Percentiles rank a stretch among this genome's conserved stretches.
Evolutionary conservation across 2,888 invertebrate species (phyloP).

Genomic region (Tetragonisca angustula): DNA sequence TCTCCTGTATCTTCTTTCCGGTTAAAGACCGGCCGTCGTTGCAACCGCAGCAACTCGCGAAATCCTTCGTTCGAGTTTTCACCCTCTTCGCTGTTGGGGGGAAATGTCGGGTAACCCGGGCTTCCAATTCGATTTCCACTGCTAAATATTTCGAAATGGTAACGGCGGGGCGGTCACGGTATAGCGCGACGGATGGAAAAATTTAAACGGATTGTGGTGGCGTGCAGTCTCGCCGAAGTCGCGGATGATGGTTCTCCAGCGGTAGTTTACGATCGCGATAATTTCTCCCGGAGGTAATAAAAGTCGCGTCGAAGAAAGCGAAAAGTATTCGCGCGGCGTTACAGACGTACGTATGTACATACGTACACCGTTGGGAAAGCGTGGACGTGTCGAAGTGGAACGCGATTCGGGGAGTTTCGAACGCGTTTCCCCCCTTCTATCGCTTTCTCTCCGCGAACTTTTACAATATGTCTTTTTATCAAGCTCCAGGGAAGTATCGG

Average conservation of each 20-base stretch:
- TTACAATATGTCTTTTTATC: slow-evolving; percentile 58
- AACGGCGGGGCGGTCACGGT: too few relatives aligned
- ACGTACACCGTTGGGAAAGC: slow-evolving; percentile 13
- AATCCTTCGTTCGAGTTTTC: not conserved
- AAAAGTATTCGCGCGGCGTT: slow-evolving; percentile 54
- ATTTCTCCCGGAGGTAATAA: slow-evolving; percentile 67
- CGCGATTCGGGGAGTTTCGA: slow-evolving; percentile 19
- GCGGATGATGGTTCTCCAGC: slow-evolving; percentile 4
- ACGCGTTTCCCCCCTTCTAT: not conserved
- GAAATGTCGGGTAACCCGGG: too few relatives aligned
- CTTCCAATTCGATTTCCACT: too few relatives aligned
- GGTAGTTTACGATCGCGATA: slow-evolving; percentile 50
- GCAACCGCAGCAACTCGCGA: slow-evolving; percentile 26
- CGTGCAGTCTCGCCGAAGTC: slow-evolving; percentile 16
- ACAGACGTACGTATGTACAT: slow-evolving; percentile 9
- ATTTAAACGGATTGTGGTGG: not conserved
- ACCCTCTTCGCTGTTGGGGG: too few relatives aligned
- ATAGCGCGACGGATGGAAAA: not conserved
- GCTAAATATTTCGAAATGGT: too few relatives aligned
- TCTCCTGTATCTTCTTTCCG: slow-evolving; percentile 32
- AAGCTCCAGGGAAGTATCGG: slow-evolving; percentile 27
- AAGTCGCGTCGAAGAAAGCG: slow-evolving; percentile 62
- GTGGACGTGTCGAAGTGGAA: slow-evolving; percentile 14
- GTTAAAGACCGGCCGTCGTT: slow-evolving; percentile 52
- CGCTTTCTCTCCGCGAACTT: slow-evolving; percentile 34